Conservation (phyloP, 1,140 invertebrate genomes). For the Aphelinus atriplicis region DNA sequence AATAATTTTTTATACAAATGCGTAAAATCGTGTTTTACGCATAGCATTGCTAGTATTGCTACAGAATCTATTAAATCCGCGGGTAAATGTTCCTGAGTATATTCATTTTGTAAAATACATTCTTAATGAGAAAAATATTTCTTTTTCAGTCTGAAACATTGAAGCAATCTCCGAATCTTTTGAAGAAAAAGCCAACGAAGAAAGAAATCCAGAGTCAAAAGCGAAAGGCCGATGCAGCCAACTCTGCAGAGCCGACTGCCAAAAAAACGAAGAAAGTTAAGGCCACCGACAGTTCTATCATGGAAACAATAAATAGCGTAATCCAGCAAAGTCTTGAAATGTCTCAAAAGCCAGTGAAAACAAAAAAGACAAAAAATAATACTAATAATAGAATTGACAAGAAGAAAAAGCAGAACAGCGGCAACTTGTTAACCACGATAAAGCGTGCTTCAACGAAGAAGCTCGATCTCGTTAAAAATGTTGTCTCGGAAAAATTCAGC, state of each 20-base stretch:
- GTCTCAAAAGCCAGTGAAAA: conserved; percentile 54
- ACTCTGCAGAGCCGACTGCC: conserved; percentile 5
- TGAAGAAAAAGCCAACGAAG: conserved; percentile 54
- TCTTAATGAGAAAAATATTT: background rate
- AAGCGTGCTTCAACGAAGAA: conserved; percentile 68
- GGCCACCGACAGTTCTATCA: conserved; percentile 60
- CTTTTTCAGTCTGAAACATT: background rate
- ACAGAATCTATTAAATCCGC: too few relatives aligned
- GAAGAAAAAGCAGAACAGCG: conserved; percentile 41
- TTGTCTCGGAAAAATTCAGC: conserved; percentile 20
- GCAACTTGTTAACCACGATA: conserved; percentile 58
- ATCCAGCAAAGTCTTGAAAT: conserved; percentile 60
- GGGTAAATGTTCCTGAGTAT: too few relatives aligned
- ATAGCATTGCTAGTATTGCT: too few relatives aligned
- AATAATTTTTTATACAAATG: too few relatives aligned
- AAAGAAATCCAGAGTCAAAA: conserved; percentile 41
- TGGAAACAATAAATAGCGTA: conserved; percentile 61
- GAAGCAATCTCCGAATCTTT: background rate
- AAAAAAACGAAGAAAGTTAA: conserved; percentile 49
- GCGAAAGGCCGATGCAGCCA: conserved; percentile 9
- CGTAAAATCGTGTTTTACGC: too few relatives aligned
- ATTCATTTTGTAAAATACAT: too few relatives aligned
- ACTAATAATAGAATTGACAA: conserved; percentile 8
- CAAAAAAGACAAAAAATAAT: conserved; percentile 44
- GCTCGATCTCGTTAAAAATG: conserved; percentile 58